Evolutionary conservation across 2,113 vertebrate genomes (phyloP), one percentile per base, ranked within the genome.

Genomic region (Psephotus haematonotus): DNA sequence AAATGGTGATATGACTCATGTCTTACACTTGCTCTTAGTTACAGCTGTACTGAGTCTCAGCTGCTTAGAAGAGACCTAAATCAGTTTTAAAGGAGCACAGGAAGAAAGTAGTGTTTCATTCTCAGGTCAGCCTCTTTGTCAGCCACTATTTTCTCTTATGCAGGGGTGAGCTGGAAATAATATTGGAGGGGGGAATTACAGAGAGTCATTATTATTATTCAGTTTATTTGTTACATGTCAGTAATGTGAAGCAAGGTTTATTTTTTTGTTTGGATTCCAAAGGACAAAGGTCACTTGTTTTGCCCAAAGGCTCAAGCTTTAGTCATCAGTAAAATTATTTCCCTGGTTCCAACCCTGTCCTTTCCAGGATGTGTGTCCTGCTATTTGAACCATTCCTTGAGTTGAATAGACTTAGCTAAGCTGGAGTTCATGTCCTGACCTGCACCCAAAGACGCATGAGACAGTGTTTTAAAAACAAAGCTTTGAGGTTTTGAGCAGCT

Each of bases 181-280:
- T 69, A 65, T 17, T 62, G 19, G 8, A 18, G 52, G 20, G 17
- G 22, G 33, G 33, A 60, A 57, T 29, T 31, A 29, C 18, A 44
- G 33, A 47, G 33, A 24, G 7, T 47, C 8, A 23, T 85, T 76
- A 87, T 70, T 75, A 91, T 91, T 82, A 74, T 92, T 92, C 77
- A 41, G 77, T 89, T 95, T 86, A 68, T 96, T 95, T 94, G 23
- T 94, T 91, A 46, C 59, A 53, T 74, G 57, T 76, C 53, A 53
- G 44, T 92, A 89, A 82, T 59, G 59, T 72, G 77, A 57, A 89
- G 18, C 1, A 4, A 77, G 49, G 62, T 87, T 92, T 95, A 53
- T 88, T 94, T 95, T 85, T 95, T 82, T 78, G 63, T 90, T 87
- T 89, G 67, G 25, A 37, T 92, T 95, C 63, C 63, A 76, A 79